Evolutionary conservation across 2,113 vertebrate species (phyloP).

Genomic region (Agapornis roseicollis): DNA sequence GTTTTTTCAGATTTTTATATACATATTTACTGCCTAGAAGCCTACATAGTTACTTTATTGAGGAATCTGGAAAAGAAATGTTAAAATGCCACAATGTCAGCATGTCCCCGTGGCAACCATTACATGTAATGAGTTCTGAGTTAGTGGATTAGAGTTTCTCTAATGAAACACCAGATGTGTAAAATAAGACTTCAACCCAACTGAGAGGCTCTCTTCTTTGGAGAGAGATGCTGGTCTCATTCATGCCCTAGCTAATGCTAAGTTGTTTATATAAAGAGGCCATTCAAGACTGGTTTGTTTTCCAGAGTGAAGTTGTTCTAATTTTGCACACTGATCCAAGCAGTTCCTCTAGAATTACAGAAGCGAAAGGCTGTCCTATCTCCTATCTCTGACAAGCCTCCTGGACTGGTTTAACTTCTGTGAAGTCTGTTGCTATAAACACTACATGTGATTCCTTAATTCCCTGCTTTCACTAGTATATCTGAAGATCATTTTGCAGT

Average conservation of each 20-base stretch:
- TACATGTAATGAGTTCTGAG: background rate
- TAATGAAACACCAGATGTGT: background rate
- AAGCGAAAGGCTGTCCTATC: background rate
- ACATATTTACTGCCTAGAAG: slow-evolving; percentile 52
- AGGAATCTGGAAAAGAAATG: slow-evolving; percentile 35
- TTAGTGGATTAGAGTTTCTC: background rate
- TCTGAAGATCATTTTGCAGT: background rate
- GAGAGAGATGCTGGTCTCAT: background rate
- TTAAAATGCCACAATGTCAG: slow-evolving; percentile 30
- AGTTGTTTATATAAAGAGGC: background rate
- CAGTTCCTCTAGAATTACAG: background rate
- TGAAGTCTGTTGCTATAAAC: background rate
- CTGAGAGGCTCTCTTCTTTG: background rate
- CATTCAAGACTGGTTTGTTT: background rate
- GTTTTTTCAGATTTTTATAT: slow-evolving; percentile 38
- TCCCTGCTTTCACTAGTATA: background rate
- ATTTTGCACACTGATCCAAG: background rate
- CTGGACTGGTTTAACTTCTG: background rate
- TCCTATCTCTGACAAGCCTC: background rate
- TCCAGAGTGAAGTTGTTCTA: background rate
- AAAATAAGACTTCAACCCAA: background rate
- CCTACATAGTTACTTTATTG: slow-evolving; percentile 31
- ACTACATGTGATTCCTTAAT: background rate
- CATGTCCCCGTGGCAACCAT: slow-evolving; percentile 66
- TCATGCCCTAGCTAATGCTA: background rate